Conservation (phyloP, 2,797 vertebrate species). For the Borostomias antarcticus region DNA sequence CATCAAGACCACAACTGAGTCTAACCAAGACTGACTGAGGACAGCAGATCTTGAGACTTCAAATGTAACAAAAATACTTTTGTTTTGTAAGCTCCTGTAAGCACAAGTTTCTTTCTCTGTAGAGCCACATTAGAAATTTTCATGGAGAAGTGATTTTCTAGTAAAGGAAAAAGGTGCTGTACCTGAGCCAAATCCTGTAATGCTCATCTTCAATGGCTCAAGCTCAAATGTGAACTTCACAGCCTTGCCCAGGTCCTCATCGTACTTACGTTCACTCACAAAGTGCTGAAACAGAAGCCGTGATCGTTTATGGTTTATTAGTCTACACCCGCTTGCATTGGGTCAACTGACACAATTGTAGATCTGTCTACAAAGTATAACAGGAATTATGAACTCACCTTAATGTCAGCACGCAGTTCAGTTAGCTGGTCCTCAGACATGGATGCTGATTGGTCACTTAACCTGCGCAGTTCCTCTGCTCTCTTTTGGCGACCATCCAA, state of each 20-base stretch:
- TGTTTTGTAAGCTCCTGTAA: too few species aligned
- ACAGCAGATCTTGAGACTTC: not conserved
- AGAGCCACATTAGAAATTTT: not conserved
- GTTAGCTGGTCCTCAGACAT: constrained; percentile 94
- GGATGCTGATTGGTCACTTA: constrained; percentile 86
- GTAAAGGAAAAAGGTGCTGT: not conserved
- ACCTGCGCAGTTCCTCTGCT: constrained; percentile 86
- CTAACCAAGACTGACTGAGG: not conserved
- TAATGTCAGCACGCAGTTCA: constrained; percentile 94
- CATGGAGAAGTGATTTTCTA: not conserved
- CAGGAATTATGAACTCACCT: constrained; percentile 69
- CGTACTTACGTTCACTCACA: constrained; percentile 95
- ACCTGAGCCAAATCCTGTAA: constrained; percentile 91
- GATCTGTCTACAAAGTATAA: not conserved
- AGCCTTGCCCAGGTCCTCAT: constrained; percentile 92
- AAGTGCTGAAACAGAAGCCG: constrained; percentile 80
- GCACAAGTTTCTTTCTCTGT: too few species aligned
- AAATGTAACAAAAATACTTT: not conserved
- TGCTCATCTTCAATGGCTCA: constrained; percentile 84
- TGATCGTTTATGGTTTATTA: not conserved
- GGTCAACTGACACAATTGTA: not conserved
- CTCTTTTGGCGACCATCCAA: constrained; percentile 88
- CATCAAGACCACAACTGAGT: not conserved
- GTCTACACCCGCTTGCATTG: not conserved
- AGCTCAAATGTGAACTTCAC: constrained; percentile 89